Evolutionary conservation across 1,140 invertebrate genomes (phyloP).

Genomic region (Protaetia brevitarsis): DNA sequence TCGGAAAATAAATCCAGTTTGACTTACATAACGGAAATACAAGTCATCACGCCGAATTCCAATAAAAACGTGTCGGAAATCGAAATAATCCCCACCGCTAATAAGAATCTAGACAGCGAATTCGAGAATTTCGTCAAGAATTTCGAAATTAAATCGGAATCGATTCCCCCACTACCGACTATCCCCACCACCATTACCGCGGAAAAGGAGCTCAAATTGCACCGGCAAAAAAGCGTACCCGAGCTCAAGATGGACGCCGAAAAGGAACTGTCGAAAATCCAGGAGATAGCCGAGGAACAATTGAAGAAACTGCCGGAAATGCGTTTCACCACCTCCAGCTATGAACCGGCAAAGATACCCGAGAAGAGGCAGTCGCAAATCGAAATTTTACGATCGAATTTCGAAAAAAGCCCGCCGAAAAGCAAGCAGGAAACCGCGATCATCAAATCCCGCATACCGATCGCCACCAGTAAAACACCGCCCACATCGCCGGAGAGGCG

Average conservation of each 20-base stretch:
- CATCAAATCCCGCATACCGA: slow-evolving; percentile 38
- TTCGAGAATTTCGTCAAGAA: slow-evolving; percentile 45
- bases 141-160: slow-evolving; percentile 39
- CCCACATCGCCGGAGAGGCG: slow-evolving; percentile 45
- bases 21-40: slow-evolving; percentile 47
- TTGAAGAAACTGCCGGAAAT: slow-evolving; percentile 52
- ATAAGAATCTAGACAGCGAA: slow-evolving; percentile 39
- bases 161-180: no score
- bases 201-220: background rate
- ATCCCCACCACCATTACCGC: no score
- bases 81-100: slow-evolving; percentile 30
- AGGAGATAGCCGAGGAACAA: slow-evolving; percentile 45
- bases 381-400: slow-evolving; percentile 49
- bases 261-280: slow-evolving; percentile 43
- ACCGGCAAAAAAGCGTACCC: slow-evolving; percentile 20
- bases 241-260: slow-evolving; percentile 40
- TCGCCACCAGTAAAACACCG: slow-evolving; percentile 40
- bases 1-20: slow-evolving; percentile 24
- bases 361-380: slow-evolving; percentile 52
- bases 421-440: slow-evolving; percentile 29
- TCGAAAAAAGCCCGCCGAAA: slow-evolving; percentile 46
- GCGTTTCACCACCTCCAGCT: slow-evolving; percentile 58
- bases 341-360: slow-evolving; percentile 50
- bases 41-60: slow-evolving; percentile 37
- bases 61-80: slow-evolving; percentile 39